Evolutionary conservation across 2,888 invertebrate species (phyloP), one percentile per base, ranked within the genome.

Genomic region (Smittia aterrima): DNA sequence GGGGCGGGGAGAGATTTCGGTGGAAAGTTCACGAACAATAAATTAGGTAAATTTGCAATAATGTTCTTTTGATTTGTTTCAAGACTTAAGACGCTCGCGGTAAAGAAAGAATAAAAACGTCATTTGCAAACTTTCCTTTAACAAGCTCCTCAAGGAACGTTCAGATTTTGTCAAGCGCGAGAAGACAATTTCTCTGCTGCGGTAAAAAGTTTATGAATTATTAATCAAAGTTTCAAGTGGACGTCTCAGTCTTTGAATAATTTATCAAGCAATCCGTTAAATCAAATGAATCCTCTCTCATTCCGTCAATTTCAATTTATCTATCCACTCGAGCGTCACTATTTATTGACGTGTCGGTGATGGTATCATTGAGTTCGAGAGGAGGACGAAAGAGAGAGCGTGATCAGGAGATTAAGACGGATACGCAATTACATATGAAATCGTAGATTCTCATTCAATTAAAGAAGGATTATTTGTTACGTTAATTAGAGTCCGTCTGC

Each of bases 381-480:
- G 47, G n/a, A 7, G 47, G n/a, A n/a, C 16, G 3, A 47, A 47
- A 22, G 20, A 2, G 1, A 3, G 1, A 58, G 47, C 3, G 32
- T 32, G 47, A 47, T 2, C 9, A 18, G 2, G 58, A 58, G 64
- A 24, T 64, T 64, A 64, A 64, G 64, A 64, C 27, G 13, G 25
- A 64, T 64, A 64, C 7, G 27, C 64, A 22, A 64, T 64, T 64
- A 64, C 64, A 64, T 22, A 38, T 32, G 38, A 27, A 70, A 41
- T 27, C 70, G 40, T 62, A 72, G 58, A 72, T 72, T 54, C 27
- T 62, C n/a, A 38, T 72, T 72, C 40, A 72, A 72, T 72, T 72
- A 72, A 72, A 72, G 54, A 20, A 20, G 62, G 72, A 72, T 72
- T 72, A 72, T 62, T 72, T 24, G 25, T 13, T 40, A 62, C 16